Percentiles rank a stretch among this genome's conserved stretches.
These are phyloP conservation scores for Agrochola macilenta DNA, from an alignment of 2,888 invertebrate species.

Conservation along the genomic window DNA sequence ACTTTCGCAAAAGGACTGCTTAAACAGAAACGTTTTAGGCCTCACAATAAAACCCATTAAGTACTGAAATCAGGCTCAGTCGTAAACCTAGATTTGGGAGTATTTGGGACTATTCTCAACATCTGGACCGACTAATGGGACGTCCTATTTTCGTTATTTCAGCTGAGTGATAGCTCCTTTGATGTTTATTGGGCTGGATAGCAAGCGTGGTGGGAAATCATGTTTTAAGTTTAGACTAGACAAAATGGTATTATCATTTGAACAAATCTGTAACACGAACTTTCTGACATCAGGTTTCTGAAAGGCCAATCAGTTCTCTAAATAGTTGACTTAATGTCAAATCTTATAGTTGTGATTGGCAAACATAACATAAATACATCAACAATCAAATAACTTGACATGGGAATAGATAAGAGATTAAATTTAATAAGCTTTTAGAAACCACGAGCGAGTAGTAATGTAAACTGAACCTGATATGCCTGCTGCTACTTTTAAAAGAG, in stretches of 20 bases:
- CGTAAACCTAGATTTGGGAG: slow-evolving; percentile 58
- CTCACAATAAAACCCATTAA: slow-evolving; percentile 61
- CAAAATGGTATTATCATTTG: neutral
- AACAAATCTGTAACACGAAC: neutral
- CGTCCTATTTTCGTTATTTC: slow-evolving; percentile 34
- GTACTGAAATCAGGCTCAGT: slow-evolving; percentile 48
- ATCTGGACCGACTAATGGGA: slow-evolving; percentile 49
- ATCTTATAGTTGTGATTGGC: neutral
- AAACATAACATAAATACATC: neutral
- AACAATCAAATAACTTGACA: neutral
- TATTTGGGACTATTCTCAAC: slow-evolving; percentile 51
- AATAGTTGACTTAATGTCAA: neutral
- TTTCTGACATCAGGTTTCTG: neutral
- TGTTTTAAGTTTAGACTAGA: neutral
- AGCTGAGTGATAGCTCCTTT: slow-evolving; percentile 45
- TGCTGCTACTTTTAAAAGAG: neutral
- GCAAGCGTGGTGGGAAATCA: neutral
- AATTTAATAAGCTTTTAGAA: neutral
- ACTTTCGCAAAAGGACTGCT: slow-evolving; percentile 44
- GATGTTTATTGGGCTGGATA: slow-evolving; percentile 21
- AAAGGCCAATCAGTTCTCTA: neutral
- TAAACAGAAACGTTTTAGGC: slow-evolving; percentile 60
- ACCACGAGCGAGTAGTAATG: neutral
- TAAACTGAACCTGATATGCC: neutral
- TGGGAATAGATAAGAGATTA: neutral